Percentiles rank a stretch among this genome's conserved stretches.
These are phyloP conservation scores for Ctenicera cuprea DNA, from an alignment of 2,888 invertebrate species.

Conservation along the genomic window DNA sequence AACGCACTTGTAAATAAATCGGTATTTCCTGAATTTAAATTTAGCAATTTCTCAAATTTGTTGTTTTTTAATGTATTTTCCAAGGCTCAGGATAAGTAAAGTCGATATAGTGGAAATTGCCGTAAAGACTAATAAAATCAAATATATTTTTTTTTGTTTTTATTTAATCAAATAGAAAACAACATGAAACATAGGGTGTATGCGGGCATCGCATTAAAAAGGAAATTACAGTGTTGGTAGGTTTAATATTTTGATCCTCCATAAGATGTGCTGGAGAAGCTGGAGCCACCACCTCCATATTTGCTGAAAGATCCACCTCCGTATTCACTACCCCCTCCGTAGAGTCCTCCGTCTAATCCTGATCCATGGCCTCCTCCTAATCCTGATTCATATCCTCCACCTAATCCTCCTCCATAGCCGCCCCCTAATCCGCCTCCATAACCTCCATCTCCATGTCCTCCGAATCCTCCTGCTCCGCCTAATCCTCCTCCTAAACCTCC, in stretches of 20 bases:
- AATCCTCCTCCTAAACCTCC: constrained; percentile 8
- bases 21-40: no score
- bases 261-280: constrained; percentile 3
- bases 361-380: not conserved
- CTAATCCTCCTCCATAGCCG: constrained; percentile 10
- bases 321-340: not conserved
- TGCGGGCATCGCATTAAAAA: not conserved
- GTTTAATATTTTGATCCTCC: constrained; percentile 21
- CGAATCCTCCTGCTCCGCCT: not conserved
- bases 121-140: no score
- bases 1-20: no score
- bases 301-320: not conserved
- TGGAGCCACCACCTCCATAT: constrained; percentile 3
- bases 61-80: no score
- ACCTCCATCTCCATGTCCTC: constrained; percentile 31
- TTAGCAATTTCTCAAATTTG: no score
- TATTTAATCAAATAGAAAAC: no score
- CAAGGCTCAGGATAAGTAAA: no score
- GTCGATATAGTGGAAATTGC: no score
- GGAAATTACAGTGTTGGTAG: not conserved
- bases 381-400: not conserved
- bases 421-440: constrained; percentile 32
- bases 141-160: no score
- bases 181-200: no score
- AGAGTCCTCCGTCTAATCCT: not conserved